Conservation (phyloP, 1,140 invertebrate genomes). For the Procambarus clarkii region DNA sequence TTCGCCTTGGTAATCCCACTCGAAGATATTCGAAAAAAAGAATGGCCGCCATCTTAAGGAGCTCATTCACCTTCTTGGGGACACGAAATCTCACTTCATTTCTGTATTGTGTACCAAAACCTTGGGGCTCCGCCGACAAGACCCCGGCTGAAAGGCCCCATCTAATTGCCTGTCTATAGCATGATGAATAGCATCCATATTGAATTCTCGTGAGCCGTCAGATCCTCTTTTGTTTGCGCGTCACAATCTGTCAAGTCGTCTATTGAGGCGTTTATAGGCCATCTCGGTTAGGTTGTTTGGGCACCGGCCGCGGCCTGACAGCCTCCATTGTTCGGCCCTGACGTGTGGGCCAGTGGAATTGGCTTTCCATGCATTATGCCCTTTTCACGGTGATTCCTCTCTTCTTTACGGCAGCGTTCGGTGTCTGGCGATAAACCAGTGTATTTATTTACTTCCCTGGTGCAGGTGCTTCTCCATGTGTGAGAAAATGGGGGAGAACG, state of each 20-base stretch:
- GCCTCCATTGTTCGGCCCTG: slow-evolving; percentile 47
- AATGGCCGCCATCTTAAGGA: neutral
- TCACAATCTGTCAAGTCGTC: slow-evolving; percentile 69
- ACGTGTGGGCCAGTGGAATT: slow-evolving; percentile 64
- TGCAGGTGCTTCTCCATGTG: neutral
- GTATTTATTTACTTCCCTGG: neutral
- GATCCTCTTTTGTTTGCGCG: slow-evolving; percentile 66
- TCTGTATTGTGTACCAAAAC: slow-evolving; percentile 25
- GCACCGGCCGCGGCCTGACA: slow-evolving; percentile 60
- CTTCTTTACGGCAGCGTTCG: neutral
- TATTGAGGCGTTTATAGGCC: slow-evolving; percentile 63
- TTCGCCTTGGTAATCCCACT: neutral
- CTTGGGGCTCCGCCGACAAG: slow-evolving; percentile 26
- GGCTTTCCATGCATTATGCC: slow-evolving; percentile 59
- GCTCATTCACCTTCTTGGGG: neutral
- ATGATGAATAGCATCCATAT: slow-evolving; percentile 69
- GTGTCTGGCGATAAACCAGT: neutral
- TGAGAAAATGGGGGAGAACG: neutral
- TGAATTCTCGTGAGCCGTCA: slow-evolving; percentile 68
- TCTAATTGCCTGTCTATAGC: slow-evolving; percentile 71
- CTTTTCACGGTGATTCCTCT: slow-evolving; percentile 12
- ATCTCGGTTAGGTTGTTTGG: slow-evolving; percentile 62
- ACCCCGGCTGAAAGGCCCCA: slow-evolving; percentile 49
- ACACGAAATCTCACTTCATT: slow-evolving; percentile 31
- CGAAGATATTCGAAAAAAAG: neutral